A percentile compares a stretch with the other conserved stretches of the same genome.
phyloP scores from a whole-genome alignment of 2,888 invertebrate genomes.

The Abscondita cerata region DNA sequence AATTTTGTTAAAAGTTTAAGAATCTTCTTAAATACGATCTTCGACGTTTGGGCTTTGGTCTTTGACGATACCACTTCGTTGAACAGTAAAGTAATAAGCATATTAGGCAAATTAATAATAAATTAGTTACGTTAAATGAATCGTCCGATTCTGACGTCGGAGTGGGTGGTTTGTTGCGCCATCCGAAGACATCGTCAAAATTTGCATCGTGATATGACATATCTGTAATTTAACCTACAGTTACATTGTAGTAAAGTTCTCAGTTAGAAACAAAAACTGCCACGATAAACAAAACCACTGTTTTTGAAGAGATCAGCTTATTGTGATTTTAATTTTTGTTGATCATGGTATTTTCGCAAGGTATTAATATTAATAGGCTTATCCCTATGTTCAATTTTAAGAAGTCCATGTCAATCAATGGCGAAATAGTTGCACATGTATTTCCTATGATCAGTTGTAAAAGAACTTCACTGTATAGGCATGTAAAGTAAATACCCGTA shows the following conservation, averaged over 20 bases:
- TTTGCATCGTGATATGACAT: slow-evolving; percentile 60
- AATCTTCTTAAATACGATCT: slow-evolving; percentile 51
- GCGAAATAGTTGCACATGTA: too few relatives aligned
- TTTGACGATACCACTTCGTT: slow-evolving; percentile 55
- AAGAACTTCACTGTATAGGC: too few relatives aligned
- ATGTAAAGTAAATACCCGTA: too few relatives aligned
- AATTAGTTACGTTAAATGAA: slow-evolving; percentile 54
- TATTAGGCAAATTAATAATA: slow-evolving; percentile 54
- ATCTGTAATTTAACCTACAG: slow-evolving; percentile 53
- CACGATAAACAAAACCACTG: too few relatives aligned
- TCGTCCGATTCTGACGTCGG: slow-evolving; percentile 48
- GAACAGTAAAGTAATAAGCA: slow-evolving; percentile 52
- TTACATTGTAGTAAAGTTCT: slow-evolving; percentile 44
- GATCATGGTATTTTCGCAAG: too few relatives aligned
- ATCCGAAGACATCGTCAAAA: slow-evolving; percentile 64
- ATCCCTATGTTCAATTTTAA: too few relatives aligned
- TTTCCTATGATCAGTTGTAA: too few relatives aligned
- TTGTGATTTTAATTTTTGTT: too few relatives aligned
- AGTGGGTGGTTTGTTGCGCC: slow-evolving; percentile 63
- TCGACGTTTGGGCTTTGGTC: slow-evolving; percentile 58
- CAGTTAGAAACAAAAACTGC: not conserved
- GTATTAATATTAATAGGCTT: too few relatives aligned
- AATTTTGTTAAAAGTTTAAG: slow-evolving; percentile 44
- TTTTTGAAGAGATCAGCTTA: too few relatives aligned
- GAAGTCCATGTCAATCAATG: too few relatives aligned